Evolutionary conservation across 2,888 invertebrate species (phyloP), one percentile per base, ranked within the genome.

Genomic region (Drosophila diplacantha): DNA sequence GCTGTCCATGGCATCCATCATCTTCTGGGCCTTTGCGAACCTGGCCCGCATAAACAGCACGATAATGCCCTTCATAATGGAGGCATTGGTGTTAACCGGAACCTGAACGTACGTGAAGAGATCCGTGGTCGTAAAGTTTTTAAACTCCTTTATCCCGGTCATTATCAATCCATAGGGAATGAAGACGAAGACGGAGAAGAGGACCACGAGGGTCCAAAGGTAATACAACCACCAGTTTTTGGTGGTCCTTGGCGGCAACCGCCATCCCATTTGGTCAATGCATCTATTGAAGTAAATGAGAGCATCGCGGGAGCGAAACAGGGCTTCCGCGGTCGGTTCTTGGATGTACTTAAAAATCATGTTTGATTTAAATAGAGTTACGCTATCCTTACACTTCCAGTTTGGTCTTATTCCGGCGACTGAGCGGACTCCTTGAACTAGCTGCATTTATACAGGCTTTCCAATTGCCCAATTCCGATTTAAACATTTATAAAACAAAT

Each of bases 1-100:
- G 1, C 39, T 39, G 44, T 80, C 80, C 14, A 81, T 63, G n/a
- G 37, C 55, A n/a, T 77, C 71, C 52, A 81, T 69, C 22, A 69
- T 52, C 3, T 67, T 51, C 6, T 56, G 63, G 5, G 64, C 61
- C 26, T 44, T 54, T 7, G 57, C 11, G 6, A 77, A 55, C 6
- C 74, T 53, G 5, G 29, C 31, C 6, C 60, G 52, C 49, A 74
- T 55, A 3, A 62, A 67, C 1, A 50, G 37, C 14, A 71, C 64
- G 0, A 71, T 67, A 0, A 67, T 31, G 44, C 70, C 51, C 58
- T 77, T 80, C 5, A 68, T 31, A 2, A 65, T 69, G 50, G 70
- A 71, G 5, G 76, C 73, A 22, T 59, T 58, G 14, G 68, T 59
- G 18, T 79, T 77, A 0, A 80, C 54, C 56, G 49, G 71, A 53